Evolutionary conservation across 1,140 invertebrate genomes (phyloP), one percentile per base, ranked within the genome.

Genomic region (Neodiprion pinetum): DNA sequence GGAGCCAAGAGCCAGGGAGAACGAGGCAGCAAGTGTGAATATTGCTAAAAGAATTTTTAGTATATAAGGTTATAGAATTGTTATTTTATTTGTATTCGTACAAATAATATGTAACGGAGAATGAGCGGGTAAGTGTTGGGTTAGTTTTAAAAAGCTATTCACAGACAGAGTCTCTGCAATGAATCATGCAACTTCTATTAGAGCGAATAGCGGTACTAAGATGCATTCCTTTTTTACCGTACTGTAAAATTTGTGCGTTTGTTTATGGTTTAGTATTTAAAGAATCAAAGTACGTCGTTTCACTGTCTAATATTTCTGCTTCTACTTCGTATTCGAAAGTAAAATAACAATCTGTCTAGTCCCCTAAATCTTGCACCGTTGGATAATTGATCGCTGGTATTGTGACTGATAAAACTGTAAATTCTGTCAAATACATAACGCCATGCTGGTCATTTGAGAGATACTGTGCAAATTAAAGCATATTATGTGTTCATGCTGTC

Each of bases 1-100:
- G 67, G 91, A 89, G 81, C 93, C 92, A 79, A 91, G 83, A 82
- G 90, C 89, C 82, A 92, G 79, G 78, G 88, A 83, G 82, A 93
- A 78, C 80, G 90, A 87, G 78, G 89, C 88, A 79, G 88, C 84
- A 81, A 90, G 89, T 78, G 88, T 83, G 80, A 86, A 83, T 81
- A 91, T 76, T 82, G 87, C 90, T 91, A 90, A 78, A 91, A 90
- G 77, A 75, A 79, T 79, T 78, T 73, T 72, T 81, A 61, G n/a
- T 61, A 61, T 14, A 61, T 17, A 9, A 61, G 11, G 28, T 40
- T 3, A 40, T 40, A 3, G 28, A 40, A 40, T 40, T 40, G 5
- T 40, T 40, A 40, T 40, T 3, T 40, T 40, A 40, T 40, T 40
- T 5, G 28, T 40, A 3, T 40, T 40, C 28, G 28, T 5, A 40